Evolutionary conservation across 2,797 vertebrate species (phyloP), one percentile per base, ranked within the genome.

Genomic region (Parauchenoglanis ngamensis): DNA sequence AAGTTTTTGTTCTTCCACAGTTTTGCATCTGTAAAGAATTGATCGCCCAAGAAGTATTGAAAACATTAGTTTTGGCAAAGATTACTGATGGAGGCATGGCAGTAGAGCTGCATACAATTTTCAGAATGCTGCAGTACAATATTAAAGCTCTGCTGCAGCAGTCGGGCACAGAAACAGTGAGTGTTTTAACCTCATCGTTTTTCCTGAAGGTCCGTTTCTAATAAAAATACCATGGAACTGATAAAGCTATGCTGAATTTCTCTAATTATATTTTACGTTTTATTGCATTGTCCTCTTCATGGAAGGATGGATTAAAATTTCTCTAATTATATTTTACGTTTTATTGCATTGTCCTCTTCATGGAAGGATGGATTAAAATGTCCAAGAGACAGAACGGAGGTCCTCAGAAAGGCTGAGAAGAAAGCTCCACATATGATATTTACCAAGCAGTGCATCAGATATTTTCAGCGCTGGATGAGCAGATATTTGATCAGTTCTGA

Each of bases 11-110:
- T 10, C 35, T 40, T 70, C 2, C 23, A 46, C 72, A 49, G 72
- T 46, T 70, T 75, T 75, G 70, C 70, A 25, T 11, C 70, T 73
- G 40, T 73, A 46, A 73, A 73, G 70, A 73, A 25, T 49, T 46
- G 49, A 75, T 75, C 23, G 5, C 23, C 11, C 11, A 75, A 13
- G 44, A 75, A 75, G 21, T 75, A 46, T 75, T 75, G 40, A 46
- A 75, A 46, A 75, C 72, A 49, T 4, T 76, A 28, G 46, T n/a
- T 76, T 76, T n/a, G 46, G 73, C 46, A 52, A n/a, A 76, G 73
- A 15, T 52, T 52, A n/a, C 73, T 1, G 73, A 76, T n/a, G 73
- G 25, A 52, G 25, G 7, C 25, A 6, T 73, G 49, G 49, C 49
- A 28, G 11, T 54, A 17, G 12, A 76, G 12, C n/a, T 52, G 25